A percentile compares a stretch with the other conserved stretches of the same genome.
phyloP scores from a whole-genome alignment of 2,113 vertebrate species.

The Hippocampus barbouri region DNA sequence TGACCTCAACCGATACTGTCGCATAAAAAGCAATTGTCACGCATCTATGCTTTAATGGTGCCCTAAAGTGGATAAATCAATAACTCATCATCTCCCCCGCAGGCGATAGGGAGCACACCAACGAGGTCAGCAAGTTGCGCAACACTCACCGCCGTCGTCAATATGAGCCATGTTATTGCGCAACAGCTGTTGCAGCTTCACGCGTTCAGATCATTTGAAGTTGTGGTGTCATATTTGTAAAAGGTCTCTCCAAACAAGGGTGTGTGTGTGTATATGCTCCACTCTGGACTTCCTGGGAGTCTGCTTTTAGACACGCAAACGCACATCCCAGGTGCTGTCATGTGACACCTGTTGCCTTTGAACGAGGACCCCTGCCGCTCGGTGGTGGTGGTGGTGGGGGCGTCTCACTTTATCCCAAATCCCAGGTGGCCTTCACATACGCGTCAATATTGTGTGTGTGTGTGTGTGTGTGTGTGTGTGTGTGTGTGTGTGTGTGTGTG shows the following conservation, averaged over 20 bases:
- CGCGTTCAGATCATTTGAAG: neutral
- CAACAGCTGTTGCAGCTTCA: neutral
- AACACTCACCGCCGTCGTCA: neutral
- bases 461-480: conserved; percentile 5
- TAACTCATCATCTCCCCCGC: neutral
- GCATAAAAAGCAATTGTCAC: neutral
- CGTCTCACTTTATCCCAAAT: conserved; percentile 23
- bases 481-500: conserved; percentile 9
- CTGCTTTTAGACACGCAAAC: neutral
- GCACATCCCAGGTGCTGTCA: conserved; percentile 39
- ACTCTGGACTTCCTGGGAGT: neutral
- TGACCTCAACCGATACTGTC: neutral
- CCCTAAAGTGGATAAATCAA: neutral
- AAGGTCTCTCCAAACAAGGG: no score
- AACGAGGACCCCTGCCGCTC: neutral
- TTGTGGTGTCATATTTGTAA: no score
- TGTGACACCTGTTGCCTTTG: conserved; percentile 58
- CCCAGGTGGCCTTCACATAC: conserved; percentile 42
- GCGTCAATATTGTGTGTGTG: conserved; percentile 37
- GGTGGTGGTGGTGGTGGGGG: conserved; percentile 6
- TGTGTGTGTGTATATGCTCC: no score
- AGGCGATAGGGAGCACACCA: no score
- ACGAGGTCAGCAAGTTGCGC: neutral
- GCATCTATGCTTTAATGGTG: neutral
- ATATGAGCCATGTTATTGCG: neutral